These are phyloP conservation scores for Macropis europaea DNA, from an alignment of 2,888 invertebrate genomes.

Conservation along the genomic window DNA sequence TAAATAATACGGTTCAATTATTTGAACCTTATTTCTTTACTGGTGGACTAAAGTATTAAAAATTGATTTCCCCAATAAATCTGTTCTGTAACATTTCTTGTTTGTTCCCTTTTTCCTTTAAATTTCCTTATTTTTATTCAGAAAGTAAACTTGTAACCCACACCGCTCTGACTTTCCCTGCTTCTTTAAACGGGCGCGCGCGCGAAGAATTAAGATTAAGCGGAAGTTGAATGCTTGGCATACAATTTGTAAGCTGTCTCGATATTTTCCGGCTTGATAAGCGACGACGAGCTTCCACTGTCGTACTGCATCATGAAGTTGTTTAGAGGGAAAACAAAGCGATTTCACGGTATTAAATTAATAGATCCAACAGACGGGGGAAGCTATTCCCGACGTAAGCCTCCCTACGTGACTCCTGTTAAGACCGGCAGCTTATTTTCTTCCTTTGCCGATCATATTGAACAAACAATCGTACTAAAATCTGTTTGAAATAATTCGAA, in stretches of 20 bases:
- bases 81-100: no score
- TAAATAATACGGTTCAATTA: no score
- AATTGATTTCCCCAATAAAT: no score
- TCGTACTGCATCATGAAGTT: constrained; percentile 33
- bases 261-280: constrained; percentile 19
- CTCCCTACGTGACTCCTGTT: constrained; percentile 74
- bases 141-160: not conserved
- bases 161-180: not conserved
- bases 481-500: constrained; percentile 64
- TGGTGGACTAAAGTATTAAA: no score
- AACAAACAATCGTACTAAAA: constrained; percentile 71
- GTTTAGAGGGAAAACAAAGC: constrained; percentile 58
- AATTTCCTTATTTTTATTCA: not conserved
- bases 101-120: no score
- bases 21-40: no score
- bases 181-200: no score
- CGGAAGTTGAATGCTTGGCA: not conserved
- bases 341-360: constrained; percentile 69
- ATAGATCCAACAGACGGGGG: constrained; percentile 57
- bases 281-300: not conserved
- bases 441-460: constrained; percentile 66
- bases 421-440: constrained; percentile 73
- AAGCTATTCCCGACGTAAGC: constrained; percentile 70
- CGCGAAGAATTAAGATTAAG: not conserved
- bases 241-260: not conserved